These are phyloP conservation scores for Unio pictorum DNA, from an alignment of 2,888 invertebrate genomes.

Conservation along the genomic window DNA sequence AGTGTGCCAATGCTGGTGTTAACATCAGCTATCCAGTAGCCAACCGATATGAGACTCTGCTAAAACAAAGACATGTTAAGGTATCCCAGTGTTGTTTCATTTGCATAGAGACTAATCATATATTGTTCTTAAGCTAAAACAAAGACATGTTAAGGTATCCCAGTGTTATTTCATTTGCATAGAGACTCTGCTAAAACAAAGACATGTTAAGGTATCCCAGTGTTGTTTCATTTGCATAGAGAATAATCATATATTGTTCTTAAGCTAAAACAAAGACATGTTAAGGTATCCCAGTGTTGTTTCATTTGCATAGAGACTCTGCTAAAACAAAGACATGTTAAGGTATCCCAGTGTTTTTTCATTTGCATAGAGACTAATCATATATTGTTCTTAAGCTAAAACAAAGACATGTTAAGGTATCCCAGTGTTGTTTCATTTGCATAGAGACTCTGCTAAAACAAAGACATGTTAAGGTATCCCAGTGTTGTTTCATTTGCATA, in stretches of 20 bases:
- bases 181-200: conserved; percentile 92
- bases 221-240: no score
- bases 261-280: no score
- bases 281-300: no score
- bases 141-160: no score
- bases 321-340: conserved; percentile 94
- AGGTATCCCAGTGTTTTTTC: conserved; percentile 69
- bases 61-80: conserved; percentile 96
- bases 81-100: conserved; percentile 29
- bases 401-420: no score
- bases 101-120: no score
- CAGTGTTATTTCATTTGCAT: no score
- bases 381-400: no score
- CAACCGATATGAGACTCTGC: conserved; percentile 93
- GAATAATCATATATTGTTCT: no score
- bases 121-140: no score
- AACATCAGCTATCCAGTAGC: conserved; percentile 80
- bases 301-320: conserved; percentile 80
- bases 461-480: conserved; percentile 85
- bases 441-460: conserved; percentile 91
- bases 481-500: neutral
- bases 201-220: conserved; percentile 84
- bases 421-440: no score
- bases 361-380: no score
- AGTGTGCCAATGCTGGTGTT: conserved; percentile 92